Evolutionary conservation across 1,140 invertebrate species (phyloP).

Genomic region (Batillaria attramentaria): DNA sequence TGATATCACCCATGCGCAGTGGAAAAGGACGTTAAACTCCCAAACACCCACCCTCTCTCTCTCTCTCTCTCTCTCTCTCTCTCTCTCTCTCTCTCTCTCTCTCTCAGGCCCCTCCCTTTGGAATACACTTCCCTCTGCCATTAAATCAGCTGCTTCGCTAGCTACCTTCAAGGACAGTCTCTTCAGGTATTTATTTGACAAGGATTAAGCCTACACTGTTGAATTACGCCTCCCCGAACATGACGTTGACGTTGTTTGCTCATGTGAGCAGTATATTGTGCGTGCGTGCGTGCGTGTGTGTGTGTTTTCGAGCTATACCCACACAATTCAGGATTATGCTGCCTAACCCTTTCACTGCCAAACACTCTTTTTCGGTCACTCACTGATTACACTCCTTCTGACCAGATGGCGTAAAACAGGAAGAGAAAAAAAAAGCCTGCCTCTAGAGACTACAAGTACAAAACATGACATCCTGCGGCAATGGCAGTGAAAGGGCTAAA

Average conservation of each 20-base stretch:
- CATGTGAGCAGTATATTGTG: not conserved
- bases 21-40: too few relatives aligned
- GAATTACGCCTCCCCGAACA: not conserved
- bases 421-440: too few relatives aligned
- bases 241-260: not conserved
- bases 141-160: not conserved
- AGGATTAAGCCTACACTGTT: not conserved
- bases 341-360: too few relatives aligned
- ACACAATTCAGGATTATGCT: too few relatives aligned
- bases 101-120: not conserved
- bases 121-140: too few relatives aligned
- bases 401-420: too few relatives aligned
- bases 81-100: slow-evolving; percentile 3
- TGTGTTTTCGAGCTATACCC: not conserved
- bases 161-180: not conserved
- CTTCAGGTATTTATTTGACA: not conserved
- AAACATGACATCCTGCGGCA: too few relatives aligned
- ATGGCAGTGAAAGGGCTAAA: too few relatives aligned
- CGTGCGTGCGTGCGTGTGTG: not conserved
- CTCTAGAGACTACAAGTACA: too few relatives aligned
- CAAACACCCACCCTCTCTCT: slow-evolving; percentile 8
- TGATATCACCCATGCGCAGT: too few relatives aligned
- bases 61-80: slow-evolving; percentile 13
- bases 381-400: too few relatives aligned
- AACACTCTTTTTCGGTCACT: too few relatives aligned